Evolutionary conservation across 2,888 invertebrate genomes (phyloP), one percentile per base, ranked within the genome.

Genomic region (Apoda limacodes): DNA sequence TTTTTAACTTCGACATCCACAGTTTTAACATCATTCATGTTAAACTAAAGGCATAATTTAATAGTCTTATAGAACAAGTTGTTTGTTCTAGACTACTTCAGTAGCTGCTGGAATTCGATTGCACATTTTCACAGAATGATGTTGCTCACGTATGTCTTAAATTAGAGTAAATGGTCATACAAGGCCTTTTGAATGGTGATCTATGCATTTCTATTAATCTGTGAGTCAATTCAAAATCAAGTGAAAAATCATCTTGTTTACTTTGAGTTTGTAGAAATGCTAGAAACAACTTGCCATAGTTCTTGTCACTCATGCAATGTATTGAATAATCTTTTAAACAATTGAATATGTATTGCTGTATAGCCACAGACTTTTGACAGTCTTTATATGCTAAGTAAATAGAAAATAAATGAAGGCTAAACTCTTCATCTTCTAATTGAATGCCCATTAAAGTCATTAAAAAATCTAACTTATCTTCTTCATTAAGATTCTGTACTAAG

Each of bases 141-240:
- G n/a, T n/a, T n/a, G n/a, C n/a, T n/a, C n/a, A n/a, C n/a, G n/a
- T n/a, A n/a, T n/a, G n/a, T n/a, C n/a, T n/a, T n/a, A n/a, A n/a
- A n/a, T n/a, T n/a, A n/a, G n/a, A n/a, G n/a, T n/a, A n/a, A n/a
- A n/a, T n/a, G n/a, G n/a, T n/a, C 7, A 48, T 6, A 48, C 76
- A 76, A 0, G 63, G 60, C 25, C 56, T 63, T 38, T 54, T 64
- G 28, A 71, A 75, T 1, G 60, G 51, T 1, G 74, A 63, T 5
- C 39, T 50, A 26, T 75, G 72, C 1, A 26, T 30, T 12, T 63
- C 58, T 3, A 75, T 27, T 3, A 66, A 34, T 11, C 48, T 50
- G 33, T 54, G 50, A 3, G 70, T n/a, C 1, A 22, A n/a, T 3
- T 27, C 12, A 3, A 32, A 21, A 29, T 53, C 38, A 2, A 36